Percentiles rank a stretch among this genome's conserved stretches.
These are phyloP conservation scores for Bubalus kerabau DNA, from an alignment of 2,113 vertebrate genomes.

Conservation along the genomic window DNA sequence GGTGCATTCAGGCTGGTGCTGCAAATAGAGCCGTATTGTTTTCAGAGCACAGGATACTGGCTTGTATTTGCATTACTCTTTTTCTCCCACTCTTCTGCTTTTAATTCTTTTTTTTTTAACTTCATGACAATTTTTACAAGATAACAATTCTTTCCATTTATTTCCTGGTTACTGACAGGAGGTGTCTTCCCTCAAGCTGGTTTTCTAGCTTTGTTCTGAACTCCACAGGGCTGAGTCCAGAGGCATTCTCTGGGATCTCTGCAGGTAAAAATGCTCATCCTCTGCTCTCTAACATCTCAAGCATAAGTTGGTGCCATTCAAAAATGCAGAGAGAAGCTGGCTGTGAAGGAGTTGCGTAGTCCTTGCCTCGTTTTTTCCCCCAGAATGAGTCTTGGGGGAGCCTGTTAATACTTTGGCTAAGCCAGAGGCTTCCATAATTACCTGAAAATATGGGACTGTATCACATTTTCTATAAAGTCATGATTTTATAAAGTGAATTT, in stretches of 20 bases:
- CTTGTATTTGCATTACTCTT: neutral
- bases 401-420: neutral
- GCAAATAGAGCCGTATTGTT: neutral
- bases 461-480: neutral
- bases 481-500: neutral
- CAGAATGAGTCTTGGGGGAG: neutral
- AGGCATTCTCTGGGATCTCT: neutral
- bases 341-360: neutral
- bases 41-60: neutral
- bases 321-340: neutral
- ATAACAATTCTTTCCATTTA: neutral
- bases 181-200: neutral
- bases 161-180: neutral
- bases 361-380: neutral
- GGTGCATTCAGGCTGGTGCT: neutral
- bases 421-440: neutral
- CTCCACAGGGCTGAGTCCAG: neutral
- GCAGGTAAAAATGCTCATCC: rapidly evolving
- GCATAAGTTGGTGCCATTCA: neutral
- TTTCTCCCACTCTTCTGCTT: neutral
- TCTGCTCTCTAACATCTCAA: neutral
- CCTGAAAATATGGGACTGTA: neutral
- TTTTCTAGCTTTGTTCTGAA: neutral
- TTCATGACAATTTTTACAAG: neutral
- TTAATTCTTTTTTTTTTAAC: neutral